Evolutionary conservation across 2,797 vertebrate genomes (phyloP).

Genomic region (Karalla daura): DNA sequence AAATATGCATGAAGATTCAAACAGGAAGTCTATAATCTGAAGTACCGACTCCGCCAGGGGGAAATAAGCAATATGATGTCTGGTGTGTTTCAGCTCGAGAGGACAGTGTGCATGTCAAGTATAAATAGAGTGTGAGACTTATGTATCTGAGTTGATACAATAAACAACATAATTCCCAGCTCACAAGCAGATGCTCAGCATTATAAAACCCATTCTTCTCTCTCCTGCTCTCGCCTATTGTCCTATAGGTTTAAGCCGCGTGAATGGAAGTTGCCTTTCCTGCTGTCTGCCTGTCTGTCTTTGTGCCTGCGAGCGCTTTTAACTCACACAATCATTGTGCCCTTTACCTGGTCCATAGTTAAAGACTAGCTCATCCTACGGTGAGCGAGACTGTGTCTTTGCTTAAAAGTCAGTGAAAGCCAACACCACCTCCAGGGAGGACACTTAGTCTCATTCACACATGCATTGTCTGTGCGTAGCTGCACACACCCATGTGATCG

Average conservation of each 20-base stretch:
- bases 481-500: constrained; percentile 79
- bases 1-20: background rate
- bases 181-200: constrained; percentile 49
- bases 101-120: background rate
- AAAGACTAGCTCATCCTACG: constrained; percentile 44
- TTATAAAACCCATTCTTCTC: constrained; percentile 44
- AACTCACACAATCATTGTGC: constrained; percentile 48
- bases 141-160: constrained; percentile 13
- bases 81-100: background rate
- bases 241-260: constrained; percentile 47
- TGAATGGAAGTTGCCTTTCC: constrained; percentile 71
- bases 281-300: constrained; percentile 67
- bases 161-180: constrained; percentile 3
- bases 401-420: constrained; percentile 75
- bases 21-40: background rate
- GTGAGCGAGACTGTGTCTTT: constrained; percentile 40
- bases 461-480: constrained; percentile 62
- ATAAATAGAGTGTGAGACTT: constrained; percentile 9
- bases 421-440: constrained; percentile 72
- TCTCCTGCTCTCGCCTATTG: constrained; percentile 49
- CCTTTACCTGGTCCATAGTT: constrained; percentile 53
- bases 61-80: background rate
- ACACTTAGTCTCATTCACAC: constrained; percentile 70
- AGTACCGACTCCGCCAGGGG: too few species aligned
- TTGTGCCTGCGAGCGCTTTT: constrained; percentile 68